These are phyloP conservation scores for Otis tarda DNA, from an alignment of 2,113 vertebrate genomes.

Conservation along the genomic window DNA sequence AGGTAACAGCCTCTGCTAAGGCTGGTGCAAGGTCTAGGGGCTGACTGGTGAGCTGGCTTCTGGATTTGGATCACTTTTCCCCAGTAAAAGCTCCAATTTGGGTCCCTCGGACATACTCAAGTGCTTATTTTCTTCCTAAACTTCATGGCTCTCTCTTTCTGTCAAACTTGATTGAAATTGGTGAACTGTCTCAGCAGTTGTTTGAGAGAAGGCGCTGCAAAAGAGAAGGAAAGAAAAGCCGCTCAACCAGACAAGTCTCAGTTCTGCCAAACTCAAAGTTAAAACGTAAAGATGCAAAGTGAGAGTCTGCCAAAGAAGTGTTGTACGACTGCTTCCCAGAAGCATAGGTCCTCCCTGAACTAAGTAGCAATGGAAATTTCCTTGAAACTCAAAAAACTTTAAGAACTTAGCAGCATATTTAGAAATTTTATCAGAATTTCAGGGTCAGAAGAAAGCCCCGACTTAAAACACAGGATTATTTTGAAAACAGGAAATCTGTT, in stretches of 20 bases:
- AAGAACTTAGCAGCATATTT: background rate
- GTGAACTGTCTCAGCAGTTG: background rate
- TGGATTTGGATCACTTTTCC: background rate
- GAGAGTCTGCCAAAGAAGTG: background rate
- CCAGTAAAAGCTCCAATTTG: background rate
- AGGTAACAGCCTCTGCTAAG: background rate
- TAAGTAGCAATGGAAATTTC: background rate
- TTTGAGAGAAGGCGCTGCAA: background rate
- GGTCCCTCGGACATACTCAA: background rate
- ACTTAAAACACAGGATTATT: background rate
- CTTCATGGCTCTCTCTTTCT: background rate
- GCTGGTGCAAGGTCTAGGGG: background rate
- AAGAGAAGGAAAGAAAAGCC: background rate
- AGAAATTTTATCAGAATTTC: background rate
- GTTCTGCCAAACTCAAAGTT: background rate
- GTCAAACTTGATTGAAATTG: background rate
- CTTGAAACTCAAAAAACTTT: background rate
- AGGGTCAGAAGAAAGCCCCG: background rate
- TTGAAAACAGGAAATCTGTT: background rate
- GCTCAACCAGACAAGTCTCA: background rate
- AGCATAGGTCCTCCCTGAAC: background rate
- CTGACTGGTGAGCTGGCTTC: background rate
- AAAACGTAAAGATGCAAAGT: background rate
- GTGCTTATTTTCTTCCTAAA: background rate
- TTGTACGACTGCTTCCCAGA: background rate